Conservation (phyloP, 2,113 vertebrate species). For the Oxygymnocypris stewartii region DNA sequence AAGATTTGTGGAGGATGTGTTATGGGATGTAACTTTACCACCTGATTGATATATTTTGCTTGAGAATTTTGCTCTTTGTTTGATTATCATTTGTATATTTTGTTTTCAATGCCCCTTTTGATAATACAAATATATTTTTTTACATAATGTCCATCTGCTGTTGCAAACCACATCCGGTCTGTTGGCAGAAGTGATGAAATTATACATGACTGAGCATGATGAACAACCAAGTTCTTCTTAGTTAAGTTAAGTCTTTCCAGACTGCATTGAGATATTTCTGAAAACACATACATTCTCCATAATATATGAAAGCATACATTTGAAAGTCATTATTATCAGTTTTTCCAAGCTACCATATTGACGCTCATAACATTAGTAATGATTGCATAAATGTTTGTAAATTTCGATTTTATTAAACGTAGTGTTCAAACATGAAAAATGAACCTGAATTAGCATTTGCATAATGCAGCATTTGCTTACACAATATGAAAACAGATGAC, state of each 20-base stretch:
- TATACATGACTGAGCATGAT: not conserved
- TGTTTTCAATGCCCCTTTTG: constrained; percentile 6
- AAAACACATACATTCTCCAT: not conserved
- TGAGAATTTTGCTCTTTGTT: not conserved
- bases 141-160: not conserved
- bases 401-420: constrained; percentile 2
- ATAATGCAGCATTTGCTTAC: constrained; percentile 2
- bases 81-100: not conserved
- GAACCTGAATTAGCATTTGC: not conserved
- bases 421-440: not conserved
- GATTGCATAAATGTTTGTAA: not conserved
- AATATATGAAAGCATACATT: not conserved
- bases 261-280: not conserved
- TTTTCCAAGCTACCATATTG: not conserved
- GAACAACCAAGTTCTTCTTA: not conserved
- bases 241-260: not conserved
- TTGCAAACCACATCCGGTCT: not conserved
- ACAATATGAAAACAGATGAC: constrained; percentile 14
- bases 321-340: not conserved
- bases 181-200: constrained; percentile 1
- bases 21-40: not conserved
- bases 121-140: constrained; percentile 1
- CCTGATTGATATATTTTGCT: not conserved
- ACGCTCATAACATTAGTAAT: not conserved
- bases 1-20: not conserved